Evolutionary conservation across 2,113 vertebrate genomes (phyloP).

Genomic region (Clarias macrocephalus): DNA sequence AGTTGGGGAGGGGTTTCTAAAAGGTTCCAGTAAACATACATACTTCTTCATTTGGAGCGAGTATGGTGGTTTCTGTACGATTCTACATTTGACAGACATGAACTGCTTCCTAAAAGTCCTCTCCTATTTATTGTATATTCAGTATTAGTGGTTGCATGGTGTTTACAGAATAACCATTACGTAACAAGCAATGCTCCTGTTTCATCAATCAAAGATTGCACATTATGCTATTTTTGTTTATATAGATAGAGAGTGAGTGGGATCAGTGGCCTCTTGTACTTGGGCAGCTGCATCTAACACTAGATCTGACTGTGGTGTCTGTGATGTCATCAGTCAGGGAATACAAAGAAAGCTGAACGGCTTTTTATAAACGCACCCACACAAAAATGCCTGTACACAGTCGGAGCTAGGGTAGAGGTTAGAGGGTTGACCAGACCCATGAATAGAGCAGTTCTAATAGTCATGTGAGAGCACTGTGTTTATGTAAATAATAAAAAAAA

Average conservation of each 20-base stretch:
- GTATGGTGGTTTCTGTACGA: neutral
- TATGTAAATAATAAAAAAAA: neutral
- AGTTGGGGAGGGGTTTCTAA: neutral
- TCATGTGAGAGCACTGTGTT: constrained; percentile 35
- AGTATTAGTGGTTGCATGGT: neutral
- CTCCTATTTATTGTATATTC: neutral
- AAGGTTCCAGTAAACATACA: neutral
- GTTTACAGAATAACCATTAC: neutral
- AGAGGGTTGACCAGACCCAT: constrained; percentile 39
- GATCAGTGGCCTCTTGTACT: constrained; percentile 32
- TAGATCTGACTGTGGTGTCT: constrained; percentile 27
- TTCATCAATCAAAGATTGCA: constrained; percentile 13
- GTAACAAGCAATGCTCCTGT: neutral
- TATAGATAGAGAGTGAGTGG: neutral
- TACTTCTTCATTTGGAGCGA: neutral
- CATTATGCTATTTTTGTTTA: constrained; percentile 23
- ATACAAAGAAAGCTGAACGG: constrained; percentile 36
- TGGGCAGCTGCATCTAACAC: constrained; percentile 43
- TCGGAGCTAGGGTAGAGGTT: constrained; percentile 36
- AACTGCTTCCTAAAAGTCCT: neutral
- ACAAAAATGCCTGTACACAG: constrained; percentile 24
- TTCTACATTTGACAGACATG: neutral
- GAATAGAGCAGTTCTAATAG: constrained; percentile 48
- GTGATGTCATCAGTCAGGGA: constrained; percentile 48
- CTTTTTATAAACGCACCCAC: constrained; percentile 37